Conservation (phyloP, 2,888 invertebrate species). For the Spodoptera littoralis region DNA sequence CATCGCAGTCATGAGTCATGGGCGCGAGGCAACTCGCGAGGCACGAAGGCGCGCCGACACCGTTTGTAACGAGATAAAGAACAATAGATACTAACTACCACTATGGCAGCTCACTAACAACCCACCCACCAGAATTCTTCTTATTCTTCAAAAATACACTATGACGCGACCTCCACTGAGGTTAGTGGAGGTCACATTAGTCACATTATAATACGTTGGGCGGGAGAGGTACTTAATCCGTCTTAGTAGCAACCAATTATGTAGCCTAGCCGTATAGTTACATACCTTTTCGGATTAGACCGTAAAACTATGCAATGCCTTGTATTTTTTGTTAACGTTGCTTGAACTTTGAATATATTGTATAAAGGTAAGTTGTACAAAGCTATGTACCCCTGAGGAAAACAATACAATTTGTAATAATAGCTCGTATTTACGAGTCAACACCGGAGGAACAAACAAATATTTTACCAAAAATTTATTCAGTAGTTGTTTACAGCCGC, state of each 20-base stretch:
- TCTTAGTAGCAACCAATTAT: slow-evolving; percentile 33
- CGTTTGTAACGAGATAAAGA: slow-evolving; percentile 42
- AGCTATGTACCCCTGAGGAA: neutral
- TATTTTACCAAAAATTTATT: slow-evolving; percentile 38
- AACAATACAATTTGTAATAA: slow-evolving; percentile 13
- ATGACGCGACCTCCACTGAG: slow-evolving; percentile 44
- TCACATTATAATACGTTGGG: slow-evolving; percentile 36
- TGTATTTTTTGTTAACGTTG: slow-evolving; percentile 16
- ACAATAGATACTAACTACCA: slow-evolving; percentile 47
- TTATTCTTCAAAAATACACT: slow-evolving; percentile 43
- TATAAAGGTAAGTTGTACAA: neutral
- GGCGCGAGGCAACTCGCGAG: slow-evolving; percentile 18
- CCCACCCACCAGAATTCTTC: slow-evolving; percentile 41
- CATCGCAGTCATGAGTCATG: slow-evolving; percentile 67
- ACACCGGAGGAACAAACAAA: slow-evolving; percentile 25
- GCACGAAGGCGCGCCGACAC: slow-evolving; percentile 51
- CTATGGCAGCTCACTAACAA: slow-evolving; percentile 8
- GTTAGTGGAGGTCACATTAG: slow-evolving; percentile 49
- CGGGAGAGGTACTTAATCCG: slow-evolving; percentile 22
- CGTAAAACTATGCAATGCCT: slow-evolving; percentile 28
- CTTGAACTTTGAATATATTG: slow-evolving; percentile 4
- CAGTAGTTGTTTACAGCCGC: slow-evolving; percentile 37
- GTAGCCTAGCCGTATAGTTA: slow-evolving; percentile 23
- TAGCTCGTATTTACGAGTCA: slow-evolving; percentile 13
- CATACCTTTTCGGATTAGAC: slow-evolving; percentile 27